Evolutionary conservation across 2,888 invertebrate genomes (phyloP), one percentile per base, ranked within the genome.

Genomic region (Cistogaster globosa): DNA sequence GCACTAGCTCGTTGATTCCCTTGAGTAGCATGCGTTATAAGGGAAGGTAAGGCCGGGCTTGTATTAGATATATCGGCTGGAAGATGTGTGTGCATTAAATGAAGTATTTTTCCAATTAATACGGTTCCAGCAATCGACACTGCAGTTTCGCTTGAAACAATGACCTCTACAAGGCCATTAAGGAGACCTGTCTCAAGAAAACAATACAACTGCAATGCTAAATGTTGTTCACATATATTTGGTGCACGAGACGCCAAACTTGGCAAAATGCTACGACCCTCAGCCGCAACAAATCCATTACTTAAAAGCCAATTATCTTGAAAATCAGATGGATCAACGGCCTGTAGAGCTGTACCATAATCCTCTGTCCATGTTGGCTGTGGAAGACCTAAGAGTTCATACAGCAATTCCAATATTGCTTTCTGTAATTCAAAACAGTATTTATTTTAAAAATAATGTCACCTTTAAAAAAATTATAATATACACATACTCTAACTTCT

Each of bases 251-350:
- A 96, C 69, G 97, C 96, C 85, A 98, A 94, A 91, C 97, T 97
- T 86, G 98, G 98, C 91, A 99, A 93, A 88, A 98, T 95, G 75
- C 95, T 95, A 81, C 95, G 95, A 63, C 98, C 98, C 93, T 99
- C 99, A 79, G 97, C 96, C 16, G 97, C 97, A n/a, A 99, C 96
- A 91, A 99, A 99, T 48, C 98, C 98, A 92, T 98, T 98, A 88
- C 96, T 96, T 36, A 99, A 93, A 88, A 97, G 95, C 98, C 98
- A 99, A 0, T 96, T 94, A 87, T 98, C 97, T 84, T 95, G 95
- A 88, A 95, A 95, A 91, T 96, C 96, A 32, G 96, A 96, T 4
- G 97, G 97, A 94, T 98, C 97, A 84, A 98, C 96, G 55, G 97
- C 97, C 87, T 96, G 95, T 86, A 98, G 93, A 1, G 98, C 98